Conservation (phyloP, 92 coral and sea anemone genomes). For the Muricea muricata region DNA sequence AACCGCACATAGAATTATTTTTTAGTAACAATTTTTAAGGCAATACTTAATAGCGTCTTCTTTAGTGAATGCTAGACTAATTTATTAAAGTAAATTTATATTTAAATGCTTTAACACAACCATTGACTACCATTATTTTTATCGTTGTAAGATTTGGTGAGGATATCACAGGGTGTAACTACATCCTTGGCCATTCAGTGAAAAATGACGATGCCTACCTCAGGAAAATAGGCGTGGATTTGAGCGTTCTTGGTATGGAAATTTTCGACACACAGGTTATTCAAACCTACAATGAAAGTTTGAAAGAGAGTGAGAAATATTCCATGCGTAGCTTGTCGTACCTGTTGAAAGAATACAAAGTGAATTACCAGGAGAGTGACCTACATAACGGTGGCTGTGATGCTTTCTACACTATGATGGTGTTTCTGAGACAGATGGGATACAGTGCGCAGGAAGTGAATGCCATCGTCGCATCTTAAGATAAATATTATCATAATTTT, state of each 20-base stretch:
- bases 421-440: slow-evolving; percentile 4
- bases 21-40: too few relatives aligned
- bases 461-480: slow-evolving; percentile 3
- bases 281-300: neutral
- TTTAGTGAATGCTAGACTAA: too few relatives aligned
- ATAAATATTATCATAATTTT: too few relatives aligned
- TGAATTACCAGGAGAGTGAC: neutral
- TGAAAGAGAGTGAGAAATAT: neutral
- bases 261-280: slow-evolving; percentile 6
- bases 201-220: slow-evolving; percentile 17
- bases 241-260: neutral
- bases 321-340: neutral
- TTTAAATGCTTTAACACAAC: too few relatives aligned
- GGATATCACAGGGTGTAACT: neutral
- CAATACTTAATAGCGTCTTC: too few relatives aligned
- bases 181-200: slow-evolving; percentile 14
- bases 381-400: slow-evolving; percentile 1
- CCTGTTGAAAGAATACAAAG: neutral
- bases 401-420: slow-evolving; percentile 7
- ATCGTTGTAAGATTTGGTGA: too few relatives aligned
- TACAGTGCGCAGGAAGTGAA: neutral
- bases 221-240: neutral
- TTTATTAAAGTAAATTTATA: too few relatives aligned
- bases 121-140: too few relatives aligned
- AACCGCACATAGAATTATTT: too few relatives aligned